These are phyloP conservation scores for Pedetes capensis DNA, from an alignment of 2,113 vertebrate species.

Conservation along the genomic window DNA sequence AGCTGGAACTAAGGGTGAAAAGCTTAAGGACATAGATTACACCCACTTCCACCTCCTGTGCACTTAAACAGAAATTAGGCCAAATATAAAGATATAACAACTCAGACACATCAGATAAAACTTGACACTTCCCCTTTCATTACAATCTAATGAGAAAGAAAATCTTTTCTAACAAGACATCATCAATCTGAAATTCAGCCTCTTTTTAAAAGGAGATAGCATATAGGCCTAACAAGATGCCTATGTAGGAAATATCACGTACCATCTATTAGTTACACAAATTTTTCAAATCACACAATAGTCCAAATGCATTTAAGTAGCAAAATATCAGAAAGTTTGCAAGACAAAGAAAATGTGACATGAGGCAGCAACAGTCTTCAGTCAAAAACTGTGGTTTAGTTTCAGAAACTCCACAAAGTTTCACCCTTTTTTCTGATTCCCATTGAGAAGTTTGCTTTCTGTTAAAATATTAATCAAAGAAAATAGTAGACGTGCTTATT, in stretches of 20 bases:
- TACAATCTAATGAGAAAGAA: constrained; percentile 52
- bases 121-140: background rate
- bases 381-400: background rate
- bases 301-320: background rate
- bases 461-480: constrained; percentile 38
- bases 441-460: constrained; percentile 52
- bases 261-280: background rate
- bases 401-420: constrained; percentile 12
- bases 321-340: constrained; percentile 28
- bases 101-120: constrained; percentile 30
- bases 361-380: background rate
- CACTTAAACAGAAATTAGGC: background rate
- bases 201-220: background rate
- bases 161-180: constrained; percentile 3
- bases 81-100: constrained; percentile 30
- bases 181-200: constrained; percentile 1
- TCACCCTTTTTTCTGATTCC: background rate
- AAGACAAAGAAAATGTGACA: constrained; percentile 44
- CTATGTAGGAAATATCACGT: background rate
- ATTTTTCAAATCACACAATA: constrained; percentile 44
- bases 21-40: constrained; percentile 1
- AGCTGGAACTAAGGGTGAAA: constrained; percentile 87
- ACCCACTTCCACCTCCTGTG: background rate
- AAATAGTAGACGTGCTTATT: constrained; percentile 9
- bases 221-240: constrained; percentile 39